Evolutionary conservation across 2,797 vertebrate genomes (phyloP).

Genomic region (Glossophaga mutica): DNA sequence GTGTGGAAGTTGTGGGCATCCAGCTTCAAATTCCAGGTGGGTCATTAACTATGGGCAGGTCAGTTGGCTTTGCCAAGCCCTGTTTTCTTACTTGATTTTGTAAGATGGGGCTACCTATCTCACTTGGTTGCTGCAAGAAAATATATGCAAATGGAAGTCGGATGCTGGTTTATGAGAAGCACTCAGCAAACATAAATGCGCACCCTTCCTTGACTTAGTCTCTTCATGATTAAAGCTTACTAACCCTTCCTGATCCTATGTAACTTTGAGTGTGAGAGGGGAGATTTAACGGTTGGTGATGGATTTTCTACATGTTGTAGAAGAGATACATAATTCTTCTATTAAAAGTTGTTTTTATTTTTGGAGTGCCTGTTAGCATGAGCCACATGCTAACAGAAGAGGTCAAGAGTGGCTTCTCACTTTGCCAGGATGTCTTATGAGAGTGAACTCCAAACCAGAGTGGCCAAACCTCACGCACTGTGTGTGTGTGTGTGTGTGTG

Average conservation of each 20-base stretch:
- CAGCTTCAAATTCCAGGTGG: neutral
- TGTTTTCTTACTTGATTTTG: neutral
- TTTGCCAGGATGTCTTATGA: neutral
- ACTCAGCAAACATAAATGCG: neutral
- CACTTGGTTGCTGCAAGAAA: neutral
- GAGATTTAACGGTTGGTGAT: neutral
- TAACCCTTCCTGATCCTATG: neutral
- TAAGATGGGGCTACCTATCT: neutral
- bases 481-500: neutral
- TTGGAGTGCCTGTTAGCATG: neutral
- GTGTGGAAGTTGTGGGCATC: neutral
- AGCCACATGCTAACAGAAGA: neutral
- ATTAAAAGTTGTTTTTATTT: neutral
- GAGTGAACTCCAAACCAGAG: neutral
- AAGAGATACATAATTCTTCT: neutral
- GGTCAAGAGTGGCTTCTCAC: neutral
- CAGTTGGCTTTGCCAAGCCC: neutral
- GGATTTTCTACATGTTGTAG: neutral
- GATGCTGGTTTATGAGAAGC: neutral
- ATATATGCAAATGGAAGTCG: neutral
- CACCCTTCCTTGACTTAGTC: neutral
- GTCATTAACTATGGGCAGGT: neutral
- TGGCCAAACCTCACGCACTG: neutral
- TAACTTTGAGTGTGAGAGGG: neutral
- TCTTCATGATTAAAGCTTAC: neutral